phyloP scores from a whole-genome alignment of 2,888 invertebrate genomes.

The Xanthia togata region DNA sequence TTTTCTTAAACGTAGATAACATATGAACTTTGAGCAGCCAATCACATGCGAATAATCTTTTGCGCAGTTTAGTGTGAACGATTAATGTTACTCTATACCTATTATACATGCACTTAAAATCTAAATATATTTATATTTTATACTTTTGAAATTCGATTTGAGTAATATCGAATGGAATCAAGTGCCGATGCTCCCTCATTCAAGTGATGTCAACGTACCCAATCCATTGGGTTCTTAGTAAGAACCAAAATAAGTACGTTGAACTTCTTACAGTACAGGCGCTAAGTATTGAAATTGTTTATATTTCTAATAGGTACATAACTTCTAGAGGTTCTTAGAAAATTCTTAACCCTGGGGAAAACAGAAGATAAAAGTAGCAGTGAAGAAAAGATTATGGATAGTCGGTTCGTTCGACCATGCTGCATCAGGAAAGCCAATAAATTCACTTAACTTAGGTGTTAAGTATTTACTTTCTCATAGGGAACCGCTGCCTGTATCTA shows the following conservation, averaged over 20 bases:
- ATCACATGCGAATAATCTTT: slow-evolving; percentile 45
- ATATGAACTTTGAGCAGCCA: slow-evolving; percentile 52
- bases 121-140: slow-evolving; percentile 1
- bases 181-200: not conserved
- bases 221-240: not conserved
- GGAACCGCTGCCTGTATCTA: not conserved
- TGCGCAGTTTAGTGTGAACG: slow-evolving; percentile 47
- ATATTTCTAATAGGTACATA: not conserved
- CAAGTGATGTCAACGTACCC: not conserved
- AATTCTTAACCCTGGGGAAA: not conserved
- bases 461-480: not conserved
- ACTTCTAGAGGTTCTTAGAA: no score
- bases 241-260: not conserved
- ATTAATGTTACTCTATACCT: slow-evolving; percentile 33
- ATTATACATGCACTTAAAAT: slow-evolving; percentile 20
- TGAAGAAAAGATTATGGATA: not conserved
- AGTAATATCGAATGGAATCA: not conserved
- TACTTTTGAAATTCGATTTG: slow-evolving; percentile 13
- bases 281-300: not conserved
- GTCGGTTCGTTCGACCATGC: not conserved
- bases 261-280: not conserved
- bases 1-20: slow-evolving; percentile 46
- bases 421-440: not conserved
- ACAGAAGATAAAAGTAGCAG: not conserved
- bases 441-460: not conserved